Evolutionary conservation across 2,888 invertebrate genomes (phyloP).

Genomic region (Monoplex corrugatus): DNA sequence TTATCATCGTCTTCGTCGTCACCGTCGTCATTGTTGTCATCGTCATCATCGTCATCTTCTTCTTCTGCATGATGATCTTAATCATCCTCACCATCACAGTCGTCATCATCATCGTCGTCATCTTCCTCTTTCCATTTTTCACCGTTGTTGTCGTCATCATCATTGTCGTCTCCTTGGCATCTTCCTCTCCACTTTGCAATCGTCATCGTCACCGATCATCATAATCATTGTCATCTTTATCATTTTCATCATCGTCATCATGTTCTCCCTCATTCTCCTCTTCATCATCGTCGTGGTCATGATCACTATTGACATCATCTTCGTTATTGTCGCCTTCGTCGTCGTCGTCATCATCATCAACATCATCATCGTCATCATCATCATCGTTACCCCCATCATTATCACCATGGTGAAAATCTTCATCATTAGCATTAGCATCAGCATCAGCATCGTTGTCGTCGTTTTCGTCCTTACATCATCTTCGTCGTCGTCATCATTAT

Average conservation of each 20-base stretch:
- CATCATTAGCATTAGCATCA: not conserved
- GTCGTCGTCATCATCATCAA: not conserved
- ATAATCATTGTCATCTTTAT: not conserved
- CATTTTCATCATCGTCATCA: not conserved
- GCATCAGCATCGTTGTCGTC: not conserved
- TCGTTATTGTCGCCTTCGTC: not conserved
- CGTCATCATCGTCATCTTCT: not conserved
- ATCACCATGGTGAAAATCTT: too few species aligned
- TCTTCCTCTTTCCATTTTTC: not conserved
- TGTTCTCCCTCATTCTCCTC: not conserved
- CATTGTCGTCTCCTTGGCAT: not conserved
- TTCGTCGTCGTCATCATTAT: not conserved
- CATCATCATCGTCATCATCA: not conserved
- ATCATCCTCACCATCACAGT: not conserved
- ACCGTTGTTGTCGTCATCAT: not conserved
- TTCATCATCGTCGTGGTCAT: not conserved
- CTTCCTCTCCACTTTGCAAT: too few species aligned
- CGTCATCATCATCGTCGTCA: not conserved
- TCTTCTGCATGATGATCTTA: constrained; percentile 48
- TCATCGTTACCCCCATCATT: not conserved
- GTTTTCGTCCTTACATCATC: not conserved
- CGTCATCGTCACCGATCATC: too few species aligned
- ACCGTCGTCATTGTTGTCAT: constrained; percentile 40
- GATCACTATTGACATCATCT: not conserved
- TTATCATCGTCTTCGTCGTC: constrained; percentile 44